Evolutionary conservation across 2,113 vertebrate genomes (phyloP).

Genomic region (Ursus arctos): DNA sequence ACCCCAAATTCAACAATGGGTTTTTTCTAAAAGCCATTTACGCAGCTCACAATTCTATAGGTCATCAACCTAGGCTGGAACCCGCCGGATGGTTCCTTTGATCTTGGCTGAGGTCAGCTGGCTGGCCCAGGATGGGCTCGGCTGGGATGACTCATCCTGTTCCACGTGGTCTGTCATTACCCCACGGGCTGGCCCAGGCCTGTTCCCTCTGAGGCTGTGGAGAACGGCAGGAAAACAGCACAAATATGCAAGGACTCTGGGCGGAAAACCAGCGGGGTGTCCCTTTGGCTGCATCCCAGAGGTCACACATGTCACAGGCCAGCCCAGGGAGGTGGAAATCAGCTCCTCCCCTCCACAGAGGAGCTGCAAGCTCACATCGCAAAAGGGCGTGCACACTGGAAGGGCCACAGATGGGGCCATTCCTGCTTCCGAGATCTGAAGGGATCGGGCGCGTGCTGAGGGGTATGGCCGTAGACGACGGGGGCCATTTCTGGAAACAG

Average conservation of each 20-base stretch:
- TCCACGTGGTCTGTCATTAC: neutral
- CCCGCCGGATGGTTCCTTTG: neutral
- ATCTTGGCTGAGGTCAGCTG: neutral
- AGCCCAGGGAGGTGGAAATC: neutral
- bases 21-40: neutral
- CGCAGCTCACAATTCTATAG: neutral
- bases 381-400: neutral
- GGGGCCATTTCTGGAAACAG: neutral
- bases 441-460: accelerated
- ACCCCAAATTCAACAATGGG: neutral
- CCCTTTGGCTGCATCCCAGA: neutral
- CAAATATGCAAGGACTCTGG: neutral
- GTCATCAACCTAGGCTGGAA: neutral
- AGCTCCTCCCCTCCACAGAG: neutral
- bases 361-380: neutral
- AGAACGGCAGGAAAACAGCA: neutral
- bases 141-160: neutral
- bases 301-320: neutral
- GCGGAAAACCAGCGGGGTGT: neutral
- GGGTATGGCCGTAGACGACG: neutral
- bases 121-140: neutral
- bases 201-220: neutral
- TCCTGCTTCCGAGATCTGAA: neutral
- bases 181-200: neutral
- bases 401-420: neutral